phyloP scores from a whole-genome alignment of 2,113 vertebrate genomes.

The Phocoena sinus region DNA sequence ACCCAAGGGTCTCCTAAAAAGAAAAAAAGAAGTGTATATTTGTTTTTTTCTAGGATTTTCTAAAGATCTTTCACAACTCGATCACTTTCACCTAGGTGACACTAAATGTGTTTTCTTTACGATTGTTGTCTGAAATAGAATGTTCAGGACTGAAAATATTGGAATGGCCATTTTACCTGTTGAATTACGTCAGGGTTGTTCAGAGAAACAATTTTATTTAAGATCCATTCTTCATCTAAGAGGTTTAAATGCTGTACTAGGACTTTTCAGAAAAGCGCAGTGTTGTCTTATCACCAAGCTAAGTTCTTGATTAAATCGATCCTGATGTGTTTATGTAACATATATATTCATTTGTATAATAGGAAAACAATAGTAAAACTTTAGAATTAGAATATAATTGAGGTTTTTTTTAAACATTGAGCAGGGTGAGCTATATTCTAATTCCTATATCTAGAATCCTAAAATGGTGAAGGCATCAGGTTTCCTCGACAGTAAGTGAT shows the following conservation, averaged over 20 bases:
- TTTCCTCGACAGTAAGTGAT: constrained; percentile 35
- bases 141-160: background rate
- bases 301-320: background rate
- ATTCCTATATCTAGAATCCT: constrained; percentile 27
- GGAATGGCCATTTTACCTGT: background rate
- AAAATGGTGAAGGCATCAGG: constrained; percentile 57
- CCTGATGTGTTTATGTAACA: background rate
- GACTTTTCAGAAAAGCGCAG: background rate
- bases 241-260: background rate
- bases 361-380: constrained; percentile 4
- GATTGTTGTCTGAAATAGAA: constrained; percentile 1
- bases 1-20: background rate
- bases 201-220: background rate
- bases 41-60: background rate
- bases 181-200: background rate
- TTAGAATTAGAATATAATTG: constrained; percentile 57
- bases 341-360: background rate
- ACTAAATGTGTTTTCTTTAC: background rate
- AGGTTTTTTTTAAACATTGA: background rate
- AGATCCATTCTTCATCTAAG: background rate
- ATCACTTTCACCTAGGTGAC: background rate
- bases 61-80: background rate
- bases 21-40: background rate
- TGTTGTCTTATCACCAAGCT: background rate
- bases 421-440: constrained; percentile 23